Evolutionary conservation across 2,113 vertebrate genomes (phyloP).

Genomic region (Muntiacus reevesi): DNA sequence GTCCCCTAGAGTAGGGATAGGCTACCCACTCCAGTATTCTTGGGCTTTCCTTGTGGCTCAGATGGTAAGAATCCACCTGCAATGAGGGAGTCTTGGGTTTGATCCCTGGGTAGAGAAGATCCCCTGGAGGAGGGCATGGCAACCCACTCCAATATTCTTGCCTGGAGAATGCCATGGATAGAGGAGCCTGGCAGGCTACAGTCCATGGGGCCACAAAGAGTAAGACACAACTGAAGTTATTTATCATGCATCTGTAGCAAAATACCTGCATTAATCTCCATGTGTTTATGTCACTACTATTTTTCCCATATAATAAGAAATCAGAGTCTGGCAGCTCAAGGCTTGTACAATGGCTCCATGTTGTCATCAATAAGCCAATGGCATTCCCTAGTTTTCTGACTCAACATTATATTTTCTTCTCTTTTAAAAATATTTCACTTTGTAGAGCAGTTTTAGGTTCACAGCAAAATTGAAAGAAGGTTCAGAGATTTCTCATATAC

Average conservation of each 20-base stretch:
- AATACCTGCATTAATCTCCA: neutral
- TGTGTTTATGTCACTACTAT: neutral
- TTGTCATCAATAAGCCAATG: neutral
- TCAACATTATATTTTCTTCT: neutral
- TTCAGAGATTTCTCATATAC: too few species aligned
- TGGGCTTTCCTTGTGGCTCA: neutral
- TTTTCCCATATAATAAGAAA: neutral
- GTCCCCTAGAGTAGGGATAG: neutral
- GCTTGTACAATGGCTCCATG: neutral
- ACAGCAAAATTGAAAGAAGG: neutral
- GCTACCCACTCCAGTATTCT: neutral
- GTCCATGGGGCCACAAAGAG: neutral
- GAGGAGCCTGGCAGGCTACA: neutral
- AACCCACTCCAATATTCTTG: neutral
- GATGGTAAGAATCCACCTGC: neutral
- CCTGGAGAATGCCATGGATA: neutral
- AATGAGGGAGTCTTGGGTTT: neutral
- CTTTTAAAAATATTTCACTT: neutral
- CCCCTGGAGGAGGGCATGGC: neutral
- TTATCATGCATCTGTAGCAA: neutral
- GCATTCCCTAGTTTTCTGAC: neutral
- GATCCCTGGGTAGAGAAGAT: neutral
- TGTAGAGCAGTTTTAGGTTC: neutral
- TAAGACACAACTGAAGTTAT: neutral
- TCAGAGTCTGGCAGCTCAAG: neutral